Conservation (phyloP, 64 coral and sea anemone genomes). For the Anthopleura sola region DNA sequence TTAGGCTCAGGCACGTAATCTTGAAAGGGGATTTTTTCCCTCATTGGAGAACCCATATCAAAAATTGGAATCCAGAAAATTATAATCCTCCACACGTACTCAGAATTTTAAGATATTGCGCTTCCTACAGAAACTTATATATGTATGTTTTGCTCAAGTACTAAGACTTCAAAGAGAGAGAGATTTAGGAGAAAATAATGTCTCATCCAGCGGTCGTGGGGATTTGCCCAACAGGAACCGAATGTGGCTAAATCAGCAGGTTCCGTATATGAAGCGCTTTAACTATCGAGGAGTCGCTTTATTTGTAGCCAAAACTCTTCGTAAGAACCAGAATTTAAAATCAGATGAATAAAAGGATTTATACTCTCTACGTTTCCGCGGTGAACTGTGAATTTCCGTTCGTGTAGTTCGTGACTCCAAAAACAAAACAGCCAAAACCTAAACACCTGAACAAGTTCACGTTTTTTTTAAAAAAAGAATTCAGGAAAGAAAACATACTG, state of each 20-base stretch:
- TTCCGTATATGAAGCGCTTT: no score
- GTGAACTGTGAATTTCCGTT: not conserved
- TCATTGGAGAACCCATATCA: not conserved
- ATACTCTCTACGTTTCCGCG: not conserved
- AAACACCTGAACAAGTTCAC: not conserved
- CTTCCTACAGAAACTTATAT: not conserved
- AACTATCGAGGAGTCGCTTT: no score
- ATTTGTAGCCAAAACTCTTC: no score
- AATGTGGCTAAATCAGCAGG: not conserved
- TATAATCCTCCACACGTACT: not conserved
- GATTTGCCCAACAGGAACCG: no score
- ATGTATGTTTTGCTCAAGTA: not conserved
- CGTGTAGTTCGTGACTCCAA: not conserved
- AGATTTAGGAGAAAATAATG: not conserved
- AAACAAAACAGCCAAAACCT: not conserved
- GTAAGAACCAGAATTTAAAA: no score
- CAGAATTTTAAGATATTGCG: not conserved
- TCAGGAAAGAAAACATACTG: not conserved
- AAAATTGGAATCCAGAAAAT: not conserved
- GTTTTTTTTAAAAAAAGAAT: not conserved
- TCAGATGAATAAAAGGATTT: no score
- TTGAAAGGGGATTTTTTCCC: not conserved
- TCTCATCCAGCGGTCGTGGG: not conserved
- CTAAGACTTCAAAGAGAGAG: not conserved
- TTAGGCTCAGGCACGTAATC: conserved; percentile 8